These are phyloP conservation scores for Adelges cooleyi DNA, from an alignment of 1,140 invertebrate species.

Conservation along the genomic window DNA sequence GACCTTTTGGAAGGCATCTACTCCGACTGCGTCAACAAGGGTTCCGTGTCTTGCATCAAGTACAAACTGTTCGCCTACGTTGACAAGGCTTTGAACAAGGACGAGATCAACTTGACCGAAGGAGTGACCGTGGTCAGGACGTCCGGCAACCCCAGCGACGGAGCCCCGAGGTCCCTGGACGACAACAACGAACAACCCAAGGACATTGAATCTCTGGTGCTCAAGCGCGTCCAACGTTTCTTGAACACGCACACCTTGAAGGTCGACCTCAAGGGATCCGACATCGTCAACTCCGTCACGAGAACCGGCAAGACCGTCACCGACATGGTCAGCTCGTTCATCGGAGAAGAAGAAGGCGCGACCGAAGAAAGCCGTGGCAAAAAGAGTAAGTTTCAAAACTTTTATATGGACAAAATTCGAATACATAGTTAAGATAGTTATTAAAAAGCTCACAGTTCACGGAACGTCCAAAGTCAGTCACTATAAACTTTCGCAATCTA, in stretches of 20 bases:
- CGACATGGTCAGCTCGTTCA: slow-evolving; percentile 46
- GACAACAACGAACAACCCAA: slow-evolving; percentile 38
- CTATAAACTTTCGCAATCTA: too few relatives aligned
- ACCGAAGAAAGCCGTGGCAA: slow-evolving; percentile 43
- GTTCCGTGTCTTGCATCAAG: slow-evolving; percentile 67
- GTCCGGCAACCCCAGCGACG: slow-evolving; percentile 43
- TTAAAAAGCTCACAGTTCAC: too few relatives aligned
- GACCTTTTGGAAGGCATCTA: slow-evolving; percentile 63
- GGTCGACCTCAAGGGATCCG: slow-evolving; percentile 69
- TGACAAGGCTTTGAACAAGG: slow-evolving; percentile 66
- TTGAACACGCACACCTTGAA: slow-evolving; percentile 64
- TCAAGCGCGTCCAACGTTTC: slow-evolving; percentile 57
- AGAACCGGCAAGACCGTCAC: slow-evolving; percentile 63
- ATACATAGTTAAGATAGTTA: too few relatives aligned
- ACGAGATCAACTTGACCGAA: slow-evolving; percentile 61
- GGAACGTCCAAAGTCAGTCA: too few relatives aligned
- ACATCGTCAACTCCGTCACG: slow-evolving; percentile 64
- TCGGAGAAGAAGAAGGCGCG: slow-evolving; percentile 42
- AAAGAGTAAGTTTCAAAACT: slow-evolving; percentile 30
- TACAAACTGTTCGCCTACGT: slow-evolving; percentile 72
- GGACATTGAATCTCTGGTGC: slow-evolving; percentile 52
- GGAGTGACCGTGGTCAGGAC: slow-evolving; percentile 70
- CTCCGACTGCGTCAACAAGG: slow-evolving; percentile 63
- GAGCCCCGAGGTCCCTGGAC: slow-evolving; percentile 48
- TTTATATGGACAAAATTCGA: too few relatives aligned